These are phyloP conservation scores for Brachypterus glaber DNA, from an alignment of 2,888 invertebrate genomes.

Conservation along the genomic window DNA sequence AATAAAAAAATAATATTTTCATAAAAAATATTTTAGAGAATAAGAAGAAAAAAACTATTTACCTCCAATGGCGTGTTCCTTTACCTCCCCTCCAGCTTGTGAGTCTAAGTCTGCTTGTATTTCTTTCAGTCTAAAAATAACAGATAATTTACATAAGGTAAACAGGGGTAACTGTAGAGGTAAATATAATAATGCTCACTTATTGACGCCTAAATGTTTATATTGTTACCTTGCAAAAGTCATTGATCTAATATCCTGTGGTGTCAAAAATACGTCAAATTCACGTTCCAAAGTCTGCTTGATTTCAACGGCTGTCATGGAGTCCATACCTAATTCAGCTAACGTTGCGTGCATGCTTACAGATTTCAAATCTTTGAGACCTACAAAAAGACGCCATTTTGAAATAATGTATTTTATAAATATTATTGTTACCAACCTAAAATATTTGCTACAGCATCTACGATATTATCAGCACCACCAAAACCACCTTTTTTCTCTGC, in stretches of 20 bases:
- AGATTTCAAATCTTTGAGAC: constrained; percentile 57
- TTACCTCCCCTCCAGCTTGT: constrained; percentile 30
- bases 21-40: no score
- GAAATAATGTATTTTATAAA: no score
- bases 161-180: no score
- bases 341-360: constrained; percentile 62
- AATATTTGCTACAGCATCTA: constrained; percentile 56
- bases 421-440: no score
- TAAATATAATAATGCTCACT: no score
- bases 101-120: constrained; percentile 41
- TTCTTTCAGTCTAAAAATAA: constrained; percentile 41
- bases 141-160: no score
- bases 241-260: constrained; percentile 73
- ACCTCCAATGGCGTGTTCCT: constrained; percentile 7
- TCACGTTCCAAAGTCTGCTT: constrained; percentile 84
- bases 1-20: no score
- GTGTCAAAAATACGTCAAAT: constrained; percentile 74
- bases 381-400: constrained; percentile 36
- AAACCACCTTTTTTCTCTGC: constrained; percentile 34
- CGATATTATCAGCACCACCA: constrained; percentile 53
- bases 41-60: no score
- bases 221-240: constrained; percentile 56
- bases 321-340: constrained; percentile 91
- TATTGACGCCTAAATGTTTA: no score
- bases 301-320: constrained; percentile 93